Conservation (phyloP, 2,113 vertebrate species). For the Illadopsis cleaveri region DNA sequence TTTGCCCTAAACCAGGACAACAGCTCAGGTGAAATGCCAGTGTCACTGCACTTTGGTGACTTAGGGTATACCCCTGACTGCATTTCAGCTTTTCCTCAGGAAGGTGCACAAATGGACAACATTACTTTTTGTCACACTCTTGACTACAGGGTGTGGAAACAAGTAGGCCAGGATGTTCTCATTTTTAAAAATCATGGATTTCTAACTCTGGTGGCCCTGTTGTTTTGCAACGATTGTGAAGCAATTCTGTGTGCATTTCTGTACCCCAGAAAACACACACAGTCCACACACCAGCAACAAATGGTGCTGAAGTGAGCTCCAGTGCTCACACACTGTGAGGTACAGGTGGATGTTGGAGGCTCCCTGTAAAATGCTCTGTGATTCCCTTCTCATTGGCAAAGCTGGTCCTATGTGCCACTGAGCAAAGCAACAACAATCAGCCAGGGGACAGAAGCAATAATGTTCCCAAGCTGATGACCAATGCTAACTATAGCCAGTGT, state of each 20-base stretch:
- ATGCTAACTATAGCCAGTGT: not conserved
- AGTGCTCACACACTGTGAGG: not conserved
- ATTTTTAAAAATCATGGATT: not conserved
- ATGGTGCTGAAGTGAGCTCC: not conserved
- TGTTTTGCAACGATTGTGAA: not conserved
- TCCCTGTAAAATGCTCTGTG: not conserved
- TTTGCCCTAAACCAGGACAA: too few relatives aligned
- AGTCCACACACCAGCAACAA: not conserved
- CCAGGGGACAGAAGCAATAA: not conserved
- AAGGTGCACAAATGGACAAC: rapidly evolving
- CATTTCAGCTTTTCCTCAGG: not conserved
- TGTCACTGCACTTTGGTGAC: rapidly evolving
- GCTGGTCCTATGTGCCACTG: not conserved
- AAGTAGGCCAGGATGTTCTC: rapidly evolving
- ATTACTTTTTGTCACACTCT: not conserved
- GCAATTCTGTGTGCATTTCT: not conserved
- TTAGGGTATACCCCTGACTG: not conserved
- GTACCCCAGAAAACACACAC: not conserved
- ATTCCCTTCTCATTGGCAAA: not conserved
- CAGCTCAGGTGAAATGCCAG: not conserved
- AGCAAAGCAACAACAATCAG: not conserved
- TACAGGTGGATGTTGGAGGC: not conserved
- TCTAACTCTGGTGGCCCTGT: not conserved
- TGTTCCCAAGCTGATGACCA: not conserved
- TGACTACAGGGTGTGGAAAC: not conserved